phyloP scores from a whole-genome alignment of 1,140 invertebrate species.

The Ceratitis capitata region DNA sequence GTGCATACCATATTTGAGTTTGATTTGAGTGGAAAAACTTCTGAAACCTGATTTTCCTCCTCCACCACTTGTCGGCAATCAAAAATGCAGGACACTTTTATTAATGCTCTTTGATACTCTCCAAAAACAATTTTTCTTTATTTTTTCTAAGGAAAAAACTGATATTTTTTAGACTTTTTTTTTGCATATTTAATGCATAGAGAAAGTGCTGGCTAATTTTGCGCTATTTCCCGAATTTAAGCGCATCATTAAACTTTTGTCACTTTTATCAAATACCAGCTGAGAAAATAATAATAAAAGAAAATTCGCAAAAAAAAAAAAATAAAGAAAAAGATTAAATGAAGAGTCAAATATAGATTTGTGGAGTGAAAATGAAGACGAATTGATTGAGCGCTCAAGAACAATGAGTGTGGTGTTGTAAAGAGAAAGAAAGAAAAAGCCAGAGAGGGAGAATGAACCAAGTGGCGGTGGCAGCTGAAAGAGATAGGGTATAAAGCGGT shows the following conservation, averaged over 20 bases:
- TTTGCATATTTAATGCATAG: background rate
- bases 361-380: conserved; percentile 53
- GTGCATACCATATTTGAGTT: background rate
- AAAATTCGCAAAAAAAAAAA: conserved; percentile 41
- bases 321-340: conserved; percentile 47
- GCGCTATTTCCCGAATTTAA: conserved; percentile 47
- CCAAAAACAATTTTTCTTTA: no score
- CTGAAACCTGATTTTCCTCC: no score
- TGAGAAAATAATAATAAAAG: background rate
- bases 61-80: no score
- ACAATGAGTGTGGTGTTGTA: background rate
- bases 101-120: background rate
- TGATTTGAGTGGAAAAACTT: no score
- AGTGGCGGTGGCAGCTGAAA: background rate
- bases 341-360: conserved; percentile 49
- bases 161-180: background rate
- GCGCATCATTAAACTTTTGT: conserved; percentile 63
- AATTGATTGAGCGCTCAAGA: conserved; percentile 45
- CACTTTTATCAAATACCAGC: conserved; percentile 47
- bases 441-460: background rate
- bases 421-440: background rate
- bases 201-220: background rate
- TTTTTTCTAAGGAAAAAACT: background rate
- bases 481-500: background rate
- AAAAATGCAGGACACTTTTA: background rate